These are phyloP conservation scores for Phalanger gymnotis DNA, from an alignment of 2,797 vertebrate species.

Conservation along the genomic window DNA sequence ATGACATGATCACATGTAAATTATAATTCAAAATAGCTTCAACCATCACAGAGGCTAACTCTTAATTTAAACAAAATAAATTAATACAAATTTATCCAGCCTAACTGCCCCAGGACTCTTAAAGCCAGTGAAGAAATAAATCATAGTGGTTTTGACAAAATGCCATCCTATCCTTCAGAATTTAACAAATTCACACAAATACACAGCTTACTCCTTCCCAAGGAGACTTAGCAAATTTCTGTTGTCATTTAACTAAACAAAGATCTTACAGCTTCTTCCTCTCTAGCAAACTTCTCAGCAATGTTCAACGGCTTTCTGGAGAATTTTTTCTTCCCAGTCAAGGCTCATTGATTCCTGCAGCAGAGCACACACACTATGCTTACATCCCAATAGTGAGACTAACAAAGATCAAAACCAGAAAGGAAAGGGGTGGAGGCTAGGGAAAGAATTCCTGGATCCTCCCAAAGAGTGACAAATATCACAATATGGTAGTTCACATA, in stretches of 20 bases:
- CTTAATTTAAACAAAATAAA: not conserved
- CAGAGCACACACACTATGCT: constrained; percentile 28
- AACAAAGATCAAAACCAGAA: not conserved
- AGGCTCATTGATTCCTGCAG: constrained; percentile 29
- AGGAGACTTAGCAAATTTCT: not conserved
- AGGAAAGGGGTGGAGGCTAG: constrained; percentile 10
- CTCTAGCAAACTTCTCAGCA: constrained; percentile 39
- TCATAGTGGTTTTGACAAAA: constrained; percentile 51
- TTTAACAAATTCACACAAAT: too few species aligned
- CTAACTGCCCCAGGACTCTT: not conserved
- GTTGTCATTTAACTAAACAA: constrained; percentile 43
- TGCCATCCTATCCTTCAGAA: constrained; percentile 23
- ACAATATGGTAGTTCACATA: not conserved
- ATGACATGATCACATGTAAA: constrained; percentile 17
- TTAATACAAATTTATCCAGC: not conserved
- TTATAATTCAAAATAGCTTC: constrained; percentile 43
- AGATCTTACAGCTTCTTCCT: not conserved
- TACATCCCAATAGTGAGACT: constrained; percentile 5
- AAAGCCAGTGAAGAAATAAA: constrained; percentile 61
- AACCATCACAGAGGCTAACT: not conserved
- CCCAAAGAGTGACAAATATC: constrained; percentile 19
- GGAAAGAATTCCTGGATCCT: constrained; percentile 4
- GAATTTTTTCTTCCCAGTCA: constrained; percentile 30
- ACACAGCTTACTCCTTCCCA: constrained; percentile 49
- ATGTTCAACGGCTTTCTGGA: constrained; percentile 3